Evolutionary conservation across 2,113 vertebrate genomes (phyloP), one percentile per base, ranked within the genome.

Genomic region (Tychaedon coryphoeus): DNA sequence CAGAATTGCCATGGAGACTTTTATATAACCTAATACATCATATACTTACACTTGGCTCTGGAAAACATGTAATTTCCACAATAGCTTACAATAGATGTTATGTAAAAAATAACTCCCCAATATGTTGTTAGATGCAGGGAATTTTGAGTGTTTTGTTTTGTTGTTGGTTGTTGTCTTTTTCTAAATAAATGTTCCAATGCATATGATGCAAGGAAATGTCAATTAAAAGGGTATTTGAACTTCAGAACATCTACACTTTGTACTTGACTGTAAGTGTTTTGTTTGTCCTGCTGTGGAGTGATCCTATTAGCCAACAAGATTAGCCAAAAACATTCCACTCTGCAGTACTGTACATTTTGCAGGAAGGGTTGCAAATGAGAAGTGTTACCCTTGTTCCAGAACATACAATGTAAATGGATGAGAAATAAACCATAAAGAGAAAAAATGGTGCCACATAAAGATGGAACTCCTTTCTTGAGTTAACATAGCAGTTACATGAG

Each of bases 301-400:
- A 69, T 47, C 9, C 34, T 76, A 4, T 67, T 79, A 43, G 34
- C 38, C 25, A 76, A 40, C 14, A 29, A 34, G 26, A 61, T 56
- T 43, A 79, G 36, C 26, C 6, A n/a, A 20, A 50, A 78, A 4
- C 9, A 6, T 67, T 86, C 25, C 13, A 2, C 22, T 89, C 33
- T 54, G n/a, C 40, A 71, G 16, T 58, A 24, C 5, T 28, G 14
- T 43, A 17, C 29, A 24, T 28, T 75, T 83, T 51, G 17, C 2
- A 1, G 12, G 15, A 8, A 56, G 4, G 3, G 6, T 54, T 47
- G 12, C 2, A 2, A 22, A 28, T 25, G 13, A 51, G 17, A 56
- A 51, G 11, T 6, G 0, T n/a, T 25, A 13, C 8, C n/a, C 14
- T 36, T 84, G 11, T 76, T 72, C 10, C 58, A 48, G 31, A 57